phyloP scores from a whole-genome alignment of 2,113 vertebrate genomes.

The Chrysemys picta region DNA sequence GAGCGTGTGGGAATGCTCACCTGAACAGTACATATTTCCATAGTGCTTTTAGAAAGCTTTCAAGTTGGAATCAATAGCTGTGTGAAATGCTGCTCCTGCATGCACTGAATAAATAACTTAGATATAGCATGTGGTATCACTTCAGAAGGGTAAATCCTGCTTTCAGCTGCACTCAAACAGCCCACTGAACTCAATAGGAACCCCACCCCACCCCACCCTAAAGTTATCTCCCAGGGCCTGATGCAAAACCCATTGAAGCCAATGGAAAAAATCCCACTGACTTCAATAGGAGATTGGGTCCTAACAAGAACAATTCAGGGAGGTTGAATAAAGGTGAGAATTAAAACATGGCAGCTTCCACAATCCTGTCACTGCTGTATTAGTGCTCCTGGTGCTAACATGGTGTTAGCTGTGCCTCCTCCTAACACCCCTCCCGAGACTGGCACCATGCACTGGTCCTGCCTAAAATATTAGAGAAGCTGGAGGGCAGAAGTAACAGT shows the following conservation, averaged over 20 bases:
- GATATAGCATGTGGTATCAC: accelerated
- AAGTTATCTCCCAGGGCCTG: not conserved
- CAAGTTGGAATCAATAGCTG: not conserved
- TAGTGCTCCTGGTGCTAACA: not conserved
- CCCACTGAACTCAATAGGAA: not conserved
- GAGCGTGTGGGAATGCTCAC: not conserved
- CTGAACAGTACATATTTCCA: not conserved
- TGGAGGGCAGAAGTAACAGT: not conserved
- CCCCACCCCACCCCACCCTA: not conserved
- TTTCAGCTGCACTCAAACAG: not conserved
- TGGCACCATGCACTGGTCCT: not conserved
- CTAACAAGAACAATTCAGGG: not conserved
- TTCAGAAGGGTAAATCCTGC: not conserved
- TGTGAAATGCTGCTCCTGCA: not conserved
- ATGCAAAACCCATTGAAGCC: not conserved
- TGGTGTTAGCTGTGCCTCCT: not conserved
- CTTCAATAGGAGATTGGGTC: not conserved
- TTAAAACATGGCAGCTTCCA: not conserved
- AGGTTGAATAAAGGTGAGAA: not conserved
- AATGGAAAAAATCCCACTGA: not conserved
- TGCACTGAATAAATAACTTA: not conserved
- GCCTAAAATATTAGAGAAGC: not conserved
- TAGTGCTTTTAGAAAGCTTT: not conserved
- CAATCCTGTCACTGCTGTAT: not conserved
- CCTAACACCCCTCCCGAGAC: not conserved